Base-by-base conservation (phyloP, 2,888 invertebrate genomes). In the Habrosyne pyritoides region DNA sequence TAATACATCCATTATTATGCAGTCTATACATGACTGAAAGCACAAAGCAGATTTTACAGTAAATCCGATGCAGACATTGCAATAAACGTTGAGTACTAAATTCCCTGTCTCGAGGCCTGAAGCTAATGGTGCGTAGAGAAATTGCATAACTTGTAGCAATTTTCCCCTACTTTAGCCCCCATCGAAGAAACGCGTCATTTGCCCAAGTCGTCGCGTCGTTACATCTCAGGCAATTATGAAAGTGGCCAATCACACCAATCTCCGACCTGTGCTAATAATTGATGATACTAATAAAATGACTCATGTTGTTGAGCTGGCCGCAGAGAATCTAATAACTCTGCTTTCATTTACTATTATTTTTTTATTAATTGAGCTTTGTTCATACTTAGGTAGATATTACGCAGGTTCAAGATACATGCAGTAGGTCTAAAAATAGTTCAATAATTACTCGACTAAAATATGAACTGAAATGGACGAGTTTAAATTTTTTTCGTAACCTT, bases 101-200 rank as follows among this genome's bases (percentile, higher is more conserved):
- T 79, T 80, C 81, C 73, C 77, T 69, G 75, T 72, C 79, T 81
- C 75, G 73, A 71, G 71, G 69, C 71, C 76, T 75, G 79, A 51
- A 74, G 82, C 85, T 88, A 89, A 89, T 89, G 88, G 82, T 84
- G 84, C 84, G 85, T 84, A 75, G 71, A 66, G 67, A 77, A 85
- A 89, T 87, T 88, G 87, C 86, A 88, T 89, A 89, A 87, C 84
- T 88, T 86, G 83, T 72, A 79, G 83, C 86, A 87, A 89, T 89
- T 89, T 88, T 84, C 85, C 79, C 75, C 79, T 79, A 82, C 77
- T 85, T 83, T 79, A 72, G 75, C 72, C 79, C 53, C 70, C 67
- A 69, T 72, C 71, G 71, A 66, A 69, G 83, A 73, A 77, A 84
- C 85, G 86, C 86, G 78, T 87, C 84, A 86, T 86, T 87, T 85